These are phyloP conservation scores for Mormyrops attenuatus DNA, from an alignment of 2,797 vertebrate genomes.

Conservation along the genomic window DNA sequence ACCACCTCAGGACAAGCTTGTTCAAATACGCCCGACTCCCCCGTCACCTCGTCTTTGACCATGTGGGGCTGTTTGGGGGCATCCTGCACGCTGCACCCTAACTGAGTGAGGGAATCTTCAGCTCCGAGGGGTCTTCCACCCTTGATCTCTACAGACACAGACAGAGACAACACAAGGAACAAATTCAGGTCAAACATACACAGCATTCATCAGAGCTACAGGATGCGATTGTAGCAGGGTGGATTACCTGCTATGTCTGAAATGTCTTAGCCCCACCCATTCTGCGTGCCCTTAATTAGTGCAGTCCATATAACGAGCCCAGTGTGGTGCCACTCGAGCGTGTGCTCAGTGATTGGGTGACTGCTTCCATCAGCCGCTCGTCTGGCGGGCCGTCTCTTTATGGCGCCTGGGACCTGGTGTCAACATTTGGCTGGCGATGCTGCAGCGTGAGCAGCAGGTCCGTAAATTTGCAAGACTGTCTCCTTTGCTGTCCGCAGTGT, in stretches of 20 bases:
- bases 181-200: not conserved
- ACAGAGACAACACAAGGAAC: not conserved
- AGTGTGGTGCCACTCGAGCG: too few relatives aligned
- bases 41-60: conserved; percentile 13
- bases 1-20: conserved; percentile 42
- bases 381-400: not conserved
- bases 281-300: not conserved
- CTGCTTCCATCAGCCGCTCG: not conserved
- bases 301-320: too few relatives aligned
- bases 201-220: not conserved
- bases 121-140: not conserved
- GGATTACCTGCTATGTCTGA: not conserved
- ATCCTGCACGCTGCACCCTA: conserved; percentile 18
- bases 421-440: not conserved
- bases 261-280: not conserved
- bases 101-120: conserved; percentile 53
- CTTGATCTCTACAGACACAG: conserved; percentile 42
- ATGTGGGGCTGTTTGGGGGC: not conserved
- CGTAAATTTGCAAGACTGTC: not conserved
- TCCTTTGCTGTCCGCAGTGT: not conserved
- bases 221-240: not conserved
- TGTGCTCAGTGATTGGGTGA: not conserved
- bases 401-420: not conserved
- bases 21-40: conserved; percentile 32
- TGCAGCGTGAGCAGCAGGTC: not conserved